A percentile compares a stretch with the other conserved stretches of the same genome.
These are phyloP conservation scores for Drosophila lacteicornis DNA, from an alignment of 1,140 invertebrate species.

Conservation along the genomic window DNA sequence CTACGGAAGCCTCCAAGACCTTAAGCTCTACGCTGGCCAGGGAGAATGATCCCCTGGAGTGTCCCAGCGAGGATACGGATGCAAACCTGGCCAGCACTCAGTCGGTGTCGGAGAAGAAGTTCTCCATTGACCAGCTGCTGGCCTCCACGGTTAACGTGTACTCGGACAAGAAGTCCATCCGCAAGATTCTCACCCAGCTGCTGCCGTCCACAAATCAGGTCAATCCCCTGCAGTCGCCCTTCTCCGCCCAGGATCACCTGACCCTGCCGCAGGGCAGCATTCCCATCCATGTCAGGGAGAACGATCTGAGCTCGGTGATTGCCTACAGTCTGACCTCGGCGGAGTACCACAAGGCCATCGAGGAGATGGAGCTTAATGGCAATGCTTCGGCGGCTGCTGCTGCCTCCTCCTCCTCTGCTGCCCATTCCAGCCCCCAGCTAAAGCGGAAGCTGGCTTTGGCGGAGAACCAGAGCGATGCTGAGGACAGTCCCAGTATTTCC, in stretches of 20 bases:
- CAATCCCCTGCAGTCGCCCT: constrained; percentile 87
- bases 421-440: constrained; percentile 65
- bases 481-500: constrained; percentile 46
- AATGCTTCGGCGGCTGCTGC: constrained; percentile 6
- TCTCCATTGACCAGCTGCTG: constrained; percentile 65
- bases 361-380: constrained; percentile 31
- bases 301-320: constrained; percentile 95
- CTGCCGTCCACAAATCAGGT: constrained; percentile 86
- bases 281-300: constrained; percentile 92
- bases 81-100: not conserved
- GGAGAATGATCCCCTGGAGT: constrained; percentile 25
- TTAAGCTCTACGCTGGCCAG: not conserved
- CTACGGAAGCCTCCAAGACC: not conserved
- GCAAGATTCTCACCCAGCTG: constrained; percentile 89
- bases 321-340: constrained; percentile 91
- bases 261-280: constrained; percentile 87
- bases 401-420: not conserved
- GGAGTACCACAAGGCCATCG: constrained; percentile 88
- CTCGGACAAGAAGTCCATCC: constrained; percentile 88
- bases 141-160: constrained; percentile 56
- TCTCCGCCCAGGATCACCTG: constrained; percentile 89
- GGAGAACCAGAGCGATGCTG: constrained; percentile 54
- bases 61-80: constrained; percentile 43
- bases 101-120: constrained; percentile 53
- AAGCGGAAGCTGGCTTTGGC: constrained; percentile 57